These are phyloP conservation scores for Mobula birostris DNA, from an alignment of 2,113 vertebrate genomes.

Conservation along the genomic window DNA sequence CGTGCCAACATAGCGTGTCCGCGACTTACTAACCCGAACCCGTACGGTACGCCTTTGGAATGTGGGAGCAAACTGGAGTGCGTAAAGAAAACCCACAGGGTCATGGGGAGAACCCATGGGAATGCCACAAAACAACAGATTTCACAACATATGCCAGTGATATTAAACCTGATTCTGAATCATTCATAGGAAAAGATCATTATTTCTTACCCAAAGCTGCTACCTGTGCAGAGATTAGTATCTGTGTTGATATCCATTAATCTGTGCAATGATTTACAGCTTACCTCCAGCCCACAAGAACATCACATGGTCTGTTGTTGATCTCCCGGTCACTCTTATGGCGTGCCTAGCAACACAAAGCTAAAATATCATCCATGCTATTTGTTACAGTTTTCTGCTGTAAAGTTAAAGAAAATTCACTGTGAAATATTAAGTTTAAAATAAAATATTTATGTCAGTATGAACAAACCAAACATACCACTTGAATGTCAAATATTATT, in stretches of 20 bases:
- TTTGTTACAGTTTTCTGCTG: neutral
- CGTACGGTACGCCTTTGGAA: too few relatives aligned
- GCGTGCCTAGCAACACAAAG: slow-evolving; percentile 60
- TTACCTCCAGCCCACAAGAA: slow-evolving; percentile 73
- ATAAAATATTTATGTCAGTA: neutral
- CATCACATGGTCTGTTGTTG: slow-evolving; percentile 76
- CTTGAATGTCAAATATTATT: neutral
- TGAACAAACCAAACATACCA: neutral
- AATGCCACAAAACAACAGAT: too few relatives aligned
- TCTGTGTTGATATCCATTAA: neutral
- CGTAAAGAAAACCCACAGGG: too few relatives aligned
- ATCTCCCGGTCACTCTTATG: slow-evolving; percentile 69
- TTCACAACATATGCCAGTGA: too few relatives aligned
- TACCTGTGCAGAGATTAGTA: neutral
- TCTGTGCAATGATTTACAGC: neutral
- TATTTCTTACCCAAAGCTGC: neutral
- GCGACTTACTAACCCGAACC: too few relatives aligned
- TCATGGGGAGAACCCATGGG: too few relatives aligned
- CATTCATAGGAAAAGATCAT: too few relatives aligned
- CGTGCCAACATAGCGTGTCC: too few relatives aligned
- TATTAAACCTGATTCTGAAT: neutral
- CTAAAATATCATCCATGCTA: slow-evolving; percentile 21
- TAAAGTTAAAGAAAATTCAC: neutral
- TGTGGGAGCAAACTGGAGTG: too few relatives aligned
- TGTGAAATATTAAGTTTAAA: neutral